phyloP scores from a whole-genome alignment of 2,888 invertebrate genomes.

The Kryphioiulus occultus region DNA sequence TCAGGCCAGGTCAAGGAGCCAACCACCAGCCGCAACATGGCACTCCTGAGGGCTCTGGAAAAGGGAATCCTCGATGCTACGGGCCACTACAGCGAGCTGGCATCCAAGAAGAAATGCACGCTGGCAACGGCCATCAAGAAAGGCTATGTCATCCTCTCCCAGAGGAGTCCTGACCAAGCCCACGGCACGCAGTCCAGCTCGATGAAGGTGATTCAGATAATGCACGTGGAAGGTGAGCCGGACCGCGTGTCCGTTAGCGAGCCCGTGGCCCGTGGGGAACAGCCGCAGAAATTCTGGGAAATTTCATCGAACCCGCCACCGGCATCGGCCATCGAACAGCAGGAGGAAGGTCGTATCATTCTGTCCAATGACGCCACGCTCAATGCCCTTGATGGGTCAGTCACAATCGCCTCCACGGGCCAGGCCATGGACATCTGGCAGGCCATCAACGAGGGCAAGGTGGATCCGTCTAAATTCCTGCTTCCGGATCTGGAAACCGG shows the following conservation, averaged over 20 bases:
- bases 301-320: slow-evolving; percentile 62
- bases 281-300: slow-evolving; percentile 27
- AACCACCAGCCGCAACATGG: slow-evolving; percentile 70
- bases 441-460: slow-evolving; percentile 78
- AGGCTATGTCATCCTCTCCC: slow-evolving; percentile 71
- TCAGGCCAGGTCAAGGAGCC: slow-evolving; percentile 85
- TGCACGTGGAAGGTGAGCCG: slow-evolving; percentile 74
- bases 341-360: slow-evolving; percentile 68
- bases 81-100: slow-evolving; percentile 72
- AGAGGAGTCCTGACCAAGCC: slow-evolving; percentile 55
- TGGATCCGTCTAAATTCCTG: slow-evolving; percentile 72
- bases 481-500: slow-evolving; percentile 78
- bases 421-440: slow-evolving; percentile 70
- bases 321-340: slow-evolving; percentile 55
- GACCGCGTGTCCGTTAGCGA: slow-evolving; percentile 76
- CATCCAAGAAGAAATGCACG: slow-evolving; percentile 66
- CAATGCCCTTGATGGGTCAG: slow-evolving; percentile 77
- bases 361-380: slow-evolving; percentile 77
- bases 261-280: slow-evolving; percentile 28
- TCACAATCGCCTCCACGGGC: slow-evolving; percentile 75
- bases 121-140: slow-evolving; percentile 78
- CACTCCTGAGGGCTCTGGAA: slow-evolving; percentile 76
- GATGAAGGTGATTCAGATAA: slow-evolving; percentile 71
- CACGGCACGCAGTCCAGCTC: background rate
- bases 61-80: slow-evolving; percentile 78